These are phyloP conservation scores for Mobula hypostoma DNA, from an alignment of 2,113 vertebrate genomes.

Conservation along the genomic window DNA sequence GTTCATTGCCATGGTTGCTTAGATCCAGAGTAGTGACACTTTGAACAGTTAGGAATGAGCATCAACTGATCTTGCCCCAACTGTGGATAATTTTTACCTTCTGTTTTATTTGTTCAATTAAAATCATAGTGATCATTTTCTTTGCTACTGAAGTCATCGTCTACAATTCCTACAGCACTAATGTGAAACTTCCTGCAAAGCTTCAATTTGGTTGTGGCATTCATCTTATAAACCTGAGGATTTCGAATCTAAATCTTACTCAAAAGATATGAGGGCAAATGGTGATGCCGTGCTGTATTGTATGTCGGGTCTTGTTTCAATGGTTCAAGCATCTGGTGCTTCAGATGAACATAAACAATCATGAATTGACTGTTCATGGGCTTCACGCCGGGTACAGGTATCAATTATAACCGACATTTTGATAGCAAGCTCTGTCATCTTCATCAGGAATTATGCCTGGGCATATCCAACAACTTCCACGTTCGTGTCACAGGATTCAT, in stretches of 20 bases:
- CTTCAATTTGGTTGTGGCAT: background rate
- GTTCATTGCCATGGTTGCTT: no score
- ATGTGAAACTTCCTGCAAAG: background rate
- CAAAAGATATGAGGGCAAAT: background rate
- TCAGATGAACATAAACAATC: background rate
- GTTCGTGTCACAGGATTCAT: no score
- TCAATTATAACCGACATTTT: no score
- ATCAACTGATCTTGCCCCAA: no score
- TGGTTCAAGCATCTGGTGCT: background rate
- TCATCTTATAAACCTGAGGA: background rate
- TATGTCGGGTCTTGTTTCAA: background rate
- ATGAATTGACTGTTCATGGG: no score
- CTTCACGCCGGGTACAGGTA: no score
- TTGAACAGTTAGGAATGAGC: no score
- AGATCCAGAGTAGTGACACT: no score
- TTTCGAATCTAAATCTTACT: background rate
- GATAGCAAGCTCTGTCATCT: no score
- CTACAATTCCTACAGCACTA: background rate
- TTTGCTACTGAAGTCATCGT: background rate
- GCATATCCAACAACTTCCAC: no score
- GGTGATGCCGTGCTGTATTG: background rate
- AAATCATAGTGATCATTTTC: background rate
- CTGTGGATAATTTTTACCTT: no score
- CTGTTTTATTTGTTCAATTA: background rate
- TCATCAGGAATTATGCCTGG: no score